A percentile compares a stretch with the other conserved stretches of the same genome.
Evolutionary conservation across 1,140 invertebrate species (phyloP).

Genomic region (Oppia nitens): DNA sequence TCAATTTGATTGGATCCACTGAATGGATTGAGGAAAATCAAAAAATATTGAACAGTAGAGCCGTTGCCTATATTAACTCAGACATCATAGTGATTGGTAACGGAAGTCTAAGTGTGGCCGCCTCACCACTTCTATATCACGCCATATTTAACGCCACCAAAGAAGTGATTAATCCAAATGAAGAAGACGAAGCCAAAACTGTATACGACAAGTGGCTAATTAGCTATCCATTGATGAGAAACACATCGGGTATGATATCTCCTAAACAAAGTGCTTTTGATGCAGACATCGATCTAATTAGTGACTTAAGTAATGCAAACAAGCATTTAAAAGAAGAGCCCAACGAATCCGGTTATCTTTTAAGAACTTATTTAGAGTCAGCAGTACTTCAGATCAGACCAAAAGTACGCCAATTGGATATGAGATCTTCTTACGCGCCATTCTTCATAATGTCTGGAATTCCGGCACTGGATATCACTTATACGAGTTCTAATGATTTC

Average conservation of each 20-base stretch:
- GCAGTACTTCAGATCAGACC: constrained; percentile 19
- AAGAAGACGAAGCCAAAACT: constrained; percentile 1
- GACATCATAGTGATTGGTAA: constrained; percentile 24
- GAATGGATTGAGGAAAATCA: constrained; percentile 25
- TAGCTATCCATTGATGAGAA: constrained; percentile 8
- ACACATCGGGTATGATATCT: not conserved
- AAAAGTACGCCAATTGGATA: constrained; percentile 21
- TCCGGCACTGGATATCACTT: constrained; percentile 23
- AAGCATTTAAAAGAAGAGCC: constrained; percentile 10
- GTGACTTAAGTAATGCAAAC: not conserved
- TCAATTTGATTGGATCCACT: constrained; percentile 32
- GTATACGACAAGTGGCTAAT: constrained; percentile 15
- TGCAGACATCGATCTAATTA: not conserved
- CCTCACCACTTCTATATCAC: constrained; percentile 25
- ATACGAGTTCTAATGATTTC: constrained; percentile 1
- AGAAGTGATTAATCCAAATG: constrained; percentile 18
- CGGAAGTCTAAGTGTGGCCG: constrained; percentile 20
- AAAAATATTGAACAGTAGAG: constrained; percentile 23
- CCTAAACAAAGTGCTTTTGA: not conserved
- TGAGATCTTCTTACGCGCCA: constrained; percentile 21
- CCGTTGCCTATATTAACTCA: constrained; percentile 29
- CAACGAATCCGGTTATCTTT: constrained; percentile 11
- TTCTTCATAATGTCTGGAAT: constrained; percentile 24
- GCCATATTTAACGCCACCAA: constrained; percentile 25
- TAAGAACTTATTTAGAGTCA: constrained; percentile 18